Percentiles rank a stretch among this genome's conserved stretches.
phyloP scores from a whole-genome alignment of 1,140 invertebrate species.

The Palaemon carinicauda region DNA sequence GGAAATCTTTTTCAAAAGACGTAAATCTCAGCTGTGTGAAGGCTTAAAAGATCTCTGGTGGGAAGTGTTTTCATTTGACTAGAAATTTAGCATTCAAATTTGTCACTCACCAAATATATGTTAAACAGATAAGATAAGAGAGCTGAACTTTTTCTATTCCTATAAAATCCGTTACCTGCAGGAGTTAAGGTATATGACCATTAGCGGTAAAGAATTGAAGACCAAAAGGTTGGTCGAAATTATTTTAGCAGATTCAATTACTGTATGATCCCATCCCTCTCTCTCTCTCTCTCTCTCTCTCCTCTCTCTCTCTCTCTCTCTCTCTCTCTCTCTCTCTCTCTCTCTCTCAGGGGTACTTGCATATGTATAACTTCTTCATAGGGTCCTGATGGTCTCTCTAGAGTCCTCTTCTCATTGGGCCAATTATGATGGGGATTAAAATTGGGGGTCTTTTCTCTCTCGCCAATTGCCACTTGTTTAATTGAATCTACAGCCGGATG shows the following conservation, averaged over 20 bases:
- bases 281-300: background rate
- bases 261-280: background rate
- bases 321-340: background rate
- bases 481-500: too few species aligned
- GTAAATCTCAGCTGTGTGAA: too few species aligned
- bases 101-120: background rate
- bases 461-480: too few species aligned
- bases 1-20: too few species aligned
- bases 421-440: too few species aligned
- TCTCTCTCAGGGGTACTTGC: background rate
- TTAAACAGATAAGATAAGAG: too few species aligned
- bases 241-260: background rate
- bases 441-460: too few species aligned
- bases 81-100: too few species aligned
- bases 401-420: background rate
- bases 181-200: background rate
- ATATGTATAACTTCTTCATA: background rate
- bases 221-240: background rate
- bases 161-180: background rate
- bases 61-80: too few species aligned
- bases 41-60: too few species aligned
- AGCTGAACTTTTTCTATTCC: too few species aligned
- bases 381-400: background rate
- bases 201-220: too few species aligned
- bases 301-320: background rate